These are phyloP conservation scores for Steinernema scapterisci DNA, from an alignment of 2,888 invertebrate species.

Conservation along the genomic window DNA sequence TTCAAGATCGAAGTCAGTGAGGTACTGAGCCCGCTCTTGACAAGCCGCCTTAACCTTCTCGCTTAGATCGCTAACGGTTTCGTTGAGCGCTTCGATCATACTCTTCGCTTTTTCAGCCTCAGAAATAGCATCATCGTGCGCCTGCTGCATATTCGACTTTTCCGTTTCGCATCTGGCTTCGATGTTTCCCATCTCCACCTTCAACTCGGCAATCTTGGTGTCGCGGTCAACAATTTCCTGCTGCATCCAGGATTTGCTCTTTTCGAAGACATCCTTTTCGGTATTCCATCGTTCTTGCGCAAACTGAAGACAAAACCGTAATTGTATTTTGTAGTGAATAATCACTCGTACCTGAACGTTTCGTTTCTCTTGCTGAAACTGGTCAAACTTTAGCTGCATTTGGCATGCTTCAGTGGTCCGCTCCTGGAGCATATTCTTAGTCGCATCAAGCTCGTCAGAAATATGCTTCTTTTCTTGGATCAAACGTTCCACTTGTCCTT, in stretches of 20 bases:
- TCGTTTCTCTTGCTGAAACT: neutral
- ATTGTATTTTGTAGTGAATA: neutral
- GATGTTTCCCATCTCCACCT: neutral
- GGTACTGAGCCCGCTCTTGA: neutral
- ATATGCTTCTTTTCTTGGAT: conserved; percentile 5
- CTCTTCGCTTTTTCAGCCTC: neutral
- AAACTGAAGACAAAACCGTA: neutral
- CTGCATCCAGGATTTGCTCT: neutral
- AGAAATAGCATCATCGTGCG: neutral
- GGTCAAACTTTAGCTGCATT: neutral
- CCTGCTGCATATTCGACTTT: neutral
- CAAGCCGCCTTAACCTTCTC: neutral
- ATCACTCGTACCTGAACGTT: neutral
- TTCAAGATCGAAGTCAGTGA: conserved; percentile 10
- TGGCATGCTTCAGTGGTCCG: neutral
- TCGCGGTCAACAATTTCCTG: neutral
- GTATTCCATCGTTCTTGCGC: conserved; percentile 20
- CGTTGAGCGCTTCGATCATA: neutral
- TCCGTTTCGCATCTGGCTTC: neutral
- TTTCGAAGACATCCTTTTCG: neutral
- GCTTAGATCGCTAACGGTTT: neutral
- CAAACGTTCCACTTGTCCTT: conserved; percentile 12
- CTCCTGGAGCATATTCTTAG: neutral
- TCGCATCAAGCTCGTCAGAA: neutral
- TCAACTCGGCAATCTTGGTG: neutral